A percentile compares a stretch with the other conserved stretches of the same genome.
Conservation (phyloP, 2,113 vertebrate genomes). For the Crocuta crocuta region DNA sequence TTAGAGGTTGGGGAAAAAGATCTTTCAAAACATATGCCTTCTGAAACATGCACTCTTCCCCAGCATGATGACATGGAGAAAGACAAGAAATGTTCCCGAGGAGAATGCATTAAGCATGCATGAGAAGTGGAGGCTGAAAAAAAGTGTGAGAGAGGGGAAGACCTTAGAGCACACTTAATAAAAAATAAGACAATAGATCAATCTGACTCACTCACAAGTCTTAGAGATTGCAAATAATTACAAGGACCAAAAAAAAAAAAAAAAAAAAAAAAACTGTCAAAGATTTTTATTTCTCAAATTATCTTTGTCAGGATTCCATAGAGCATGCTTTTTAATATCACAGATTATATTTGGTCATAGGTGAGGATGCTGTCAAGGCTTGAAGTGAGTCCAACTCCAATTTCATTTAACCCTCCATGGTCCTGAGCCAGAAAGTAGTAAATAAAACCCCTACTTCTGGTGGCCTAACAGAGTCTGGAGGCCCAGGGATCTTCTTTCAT, state of each 20-base stretch:
- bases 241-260: background rate
- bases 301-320: background rate
- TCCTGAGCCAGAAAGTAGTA: background rate
- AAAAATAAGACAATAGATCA: background rate
- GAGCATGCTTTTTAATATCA: background rate
- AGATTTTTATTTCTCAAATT: conserved; percentile 38
- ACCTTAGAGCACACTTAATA: background rate
- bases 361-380: background rate
- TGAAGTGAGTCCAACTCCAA: background rate
- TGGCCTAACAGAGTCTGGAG: background rate
- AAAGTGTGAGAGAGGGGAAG: background rate
- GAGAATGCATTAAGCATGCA: background rate
- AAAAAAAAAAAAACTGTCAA: background rate
- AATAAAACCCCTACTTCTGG: rapidly evolving
- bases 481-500: background rate
- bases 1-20: background rate
- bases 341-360: background rate
- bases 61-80: background rate
- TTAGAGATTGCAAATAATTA: background rate
- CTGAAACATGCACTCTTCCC: background rate
- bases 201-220: background rate
- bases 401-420: background rate
- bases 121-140: background rate
- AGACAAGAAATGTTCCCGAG: background rate
- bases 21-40: background rate